Conservation (phyloP, 2,113 vertebrate genomes). For the Xiphophorus maculatus region DNA sequence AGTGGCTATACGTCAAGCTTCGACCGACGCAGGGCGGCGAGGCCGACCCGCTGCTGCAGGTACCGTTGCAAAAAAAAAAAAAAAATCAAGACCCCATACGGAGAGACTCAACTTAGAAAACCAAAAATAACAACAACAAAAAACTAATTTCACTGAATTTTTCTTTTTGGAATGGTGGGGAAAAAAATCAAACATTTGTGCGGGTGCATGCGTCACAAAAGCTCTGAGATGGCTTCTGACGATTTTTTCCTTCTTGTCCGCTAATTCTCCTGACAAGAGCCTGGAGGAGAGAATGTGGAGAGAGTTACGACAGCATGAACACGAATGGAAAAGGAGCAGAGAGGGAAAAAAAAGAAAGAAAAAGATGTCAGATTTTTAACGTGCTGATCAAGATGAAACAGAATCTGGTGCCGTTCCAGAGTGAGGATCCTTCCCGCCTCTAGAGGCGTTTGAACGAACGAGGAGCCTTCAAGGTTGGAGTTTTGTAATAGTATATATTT, state of each 20-base stretch:
- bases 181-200: slow-evolving; percentile 5
- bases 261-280: slow-evolving; percentile 82
- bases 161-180: not conserved
- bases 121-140: too few relatives aligned
- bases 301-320: not conserved
- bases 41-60: slow-evolving; percentile 22
- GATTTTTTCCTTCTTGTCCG: not conserved
- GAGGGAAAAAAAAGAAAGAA: not conserved
- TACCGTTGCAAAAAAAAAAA: slow-evolving; percentile 35
- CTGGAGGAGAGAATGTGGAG: slow-evolving; percentile 44
- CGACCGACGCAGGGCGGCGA: slow-evolving; percentile 29
- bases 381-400: not conserved
- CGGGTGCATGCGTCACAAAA: not conserved
- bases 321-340: too few relatives aligned
- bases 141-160: not conserved
- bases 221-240: not conserved
- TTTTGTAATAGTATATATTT: not conserved
- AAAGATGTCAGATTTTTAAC: not conserved
- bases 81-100: slow-evolving; percentile 25
- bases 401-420: not conserved
- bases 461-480: not conserved
- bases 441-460: not conserved
- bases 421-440: not conserved
- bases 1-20: slow-evolving; percentile 39
- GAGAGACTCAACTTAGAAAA: slow-evolving; percentile 21